phyloP scores from a whole-genome alignment of 2,113 vertebrate genomes.

The Xenotilapia flavipinnis region DNA sequence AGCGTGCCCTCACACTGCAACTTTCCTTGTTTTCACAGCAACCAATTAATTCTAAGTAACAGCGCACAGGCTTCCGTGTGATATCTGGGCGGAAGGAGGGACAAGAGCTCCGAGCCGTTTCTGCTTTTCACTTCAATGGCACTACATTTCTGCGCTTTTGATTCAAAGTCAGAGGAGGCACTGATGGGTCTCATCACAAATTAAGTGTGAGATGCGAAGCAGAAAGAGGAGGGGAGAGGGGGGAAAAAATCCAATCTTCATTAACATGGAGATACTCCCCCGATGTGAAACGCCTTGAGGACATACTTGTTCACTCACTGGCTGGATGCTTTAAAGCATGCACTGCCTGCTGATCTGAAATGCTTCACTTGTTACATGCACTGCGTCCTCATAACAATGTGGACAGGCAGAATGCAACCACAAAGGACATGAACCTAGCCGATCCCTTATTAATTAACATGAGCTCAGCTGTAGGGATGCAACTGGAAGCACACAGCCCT shows the following conservation, averaged over 20 bases:
- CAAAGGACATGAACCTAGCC: not conserved
- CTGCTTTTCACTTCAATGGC: not conserved
- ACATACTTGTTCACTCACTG: slow-evolving; percentile 6
- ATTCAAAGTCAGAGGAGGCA: slow-evolving; percentile 7
- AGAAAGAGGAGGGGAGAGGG: not conserved
- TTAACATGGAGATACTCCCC: slow-evolving; percentile 26
- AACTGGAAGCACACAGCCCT: not conserved
- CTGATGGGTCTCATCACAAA: slow-evolving; percentile 24
- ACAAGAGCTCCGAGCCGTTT: not conserved
- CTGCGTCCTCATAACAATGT: not conserved
- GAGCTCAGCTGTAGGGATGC: not conserved
- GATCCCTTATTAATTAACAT: not conserved
- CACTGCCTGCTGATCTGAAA: slow-evolving; percentile 17
- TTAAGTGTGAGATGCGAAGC: slow-evolving; percentile 18
- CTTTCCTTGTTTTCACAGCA: not conserved
- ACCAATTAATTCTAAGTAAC: not conserved
- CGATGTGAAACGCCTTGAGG: slow-evolving; percentile 26
- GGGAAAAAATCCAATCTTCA: not conserved
- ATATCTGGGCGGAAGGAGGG: not conserved
- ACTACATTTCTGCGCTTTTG: not conserved
- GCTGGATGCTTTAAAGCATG: slow-evolving; percentile 16
- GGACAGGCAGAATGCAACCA: not conserved
- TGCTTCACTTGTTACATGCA: not conserved
- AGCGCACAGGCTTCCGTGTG: not conserved
- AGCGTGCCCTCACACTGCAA: not conserved